phyloP scores from a whole-genome alignment of 92 coral and sea anemone genomes.

The Palythoa heliodiscus region DNA sequence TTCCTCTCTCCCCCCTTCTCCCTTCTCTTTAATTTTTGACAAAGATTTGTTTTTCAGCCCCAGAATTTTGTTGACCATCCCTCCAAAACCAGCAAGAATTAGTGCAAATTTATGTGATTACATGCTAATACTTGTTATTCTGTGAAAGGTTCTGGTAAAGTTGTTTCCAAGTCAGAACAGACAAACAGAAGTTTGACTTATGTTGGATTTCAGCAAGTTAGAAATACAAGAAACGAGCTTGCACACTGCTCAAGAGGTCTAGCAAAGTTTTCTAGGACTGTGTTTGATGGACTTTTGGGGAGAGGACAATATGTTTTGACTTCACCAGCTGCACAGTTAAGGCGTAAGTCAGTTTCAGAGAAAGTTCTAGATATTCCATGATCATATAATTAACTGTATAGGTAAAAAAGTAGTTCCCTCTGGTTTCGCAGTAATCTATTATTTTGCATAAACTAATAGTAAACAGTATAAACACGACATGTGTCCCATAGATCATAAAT shows the following conservation, averaged over 20 bases:
- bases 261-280: conserved; percentile 24
- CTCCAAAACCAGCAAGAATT: not conserved
- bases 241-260: not conserved
- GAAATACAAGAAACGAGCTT: not conserved
- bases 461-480: too few relatives aligned
- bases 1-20: too few relatives aligned
- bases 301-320: not conserved
- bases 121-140: not conserved
- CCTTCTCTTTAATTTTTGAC: too few relatives aligned
- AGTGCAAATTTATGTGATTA: not conserved
- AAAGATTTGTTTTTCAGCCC: too few relatives aligned
- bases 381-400: too few relatives aligned
- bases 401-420: too few relatives aligned
- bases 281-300: conserved; percentile 28
- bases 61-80: not conserved
- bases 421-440: too few relatives aligned
- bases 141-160: conserved; percentile 10
- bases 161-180: conserved; percentile 27
- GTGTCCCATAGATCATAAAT: too few relatives aligned
- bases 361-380: not conserved
- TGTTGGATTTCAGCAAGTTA: not conserved
- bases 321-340: conserved; percentile 45
- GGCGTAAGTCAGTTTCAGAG: conserved; percentile 35
- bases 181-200: not conserved
- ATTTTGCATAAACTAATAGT: too few relatives aligned